Base-by-base conservation (phyloP, 2,113 vertebrate species). In the human (Homo sapiens) region DNA sequence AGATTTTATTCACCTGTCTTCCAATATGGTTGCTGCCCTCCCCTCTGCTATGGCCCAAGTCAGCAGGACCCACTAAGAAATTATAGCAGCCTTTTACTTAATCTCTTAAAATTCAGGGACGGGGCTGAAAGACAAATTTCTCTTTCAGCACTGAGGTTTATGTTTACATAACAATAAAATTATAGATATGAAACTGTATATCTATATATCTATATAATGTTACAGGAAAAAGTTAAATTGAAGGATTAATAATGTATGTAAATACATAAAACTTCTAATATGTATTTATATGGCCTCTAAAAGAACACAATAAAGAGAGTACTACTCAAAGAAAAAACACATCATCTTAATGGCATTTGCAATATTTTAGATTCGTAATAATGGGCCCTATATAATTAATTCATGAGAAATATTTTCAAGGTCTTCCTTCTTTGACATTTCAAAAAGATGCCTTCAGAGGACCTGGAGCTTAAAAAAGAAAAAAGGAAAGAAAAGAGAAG, bases 311-410 rank as follows among this genome's bases (percentile, higher is more conserved):
- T 18, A 90, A 73, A 50, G 27, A 84, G 8, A 68, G 27, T 50
- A 79, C 8, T 38, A 38, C 22, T 88, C 17, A 18, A 90, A 87
- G 59, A 16, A 32, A 59, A 27, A 30, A 59, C 32, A 23, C 38
- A 76, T 25, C 9, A 68, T 83, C 45, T 80, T 59, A 88, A 94
- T 80, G 35, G 8, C 40, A 88, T 93, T 88, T 84, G n/a, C 93
- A 93, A 45, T 48, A 80, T 93, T 85, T 95, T 89, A 93, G 27
- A 16, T 94, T 83, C 84, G 30, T 55, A 93, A 72, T 95, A 94
- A 75, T 68, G 27, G 30, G 14, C 25, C 25, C 50, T 57, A 50
- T 73, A 38, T 94, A 90, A 94, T 90, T 68, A 81, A 96, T 78
- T 89, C 25, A 92, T 66, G 45, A 90, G 32, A 94, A 87, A 87